These are phyloP conservation scores for Amphiduros pacificus DNA, from an alignment of 2,888 invertebrate genomes.

Conservation along the genomic window DNA sequence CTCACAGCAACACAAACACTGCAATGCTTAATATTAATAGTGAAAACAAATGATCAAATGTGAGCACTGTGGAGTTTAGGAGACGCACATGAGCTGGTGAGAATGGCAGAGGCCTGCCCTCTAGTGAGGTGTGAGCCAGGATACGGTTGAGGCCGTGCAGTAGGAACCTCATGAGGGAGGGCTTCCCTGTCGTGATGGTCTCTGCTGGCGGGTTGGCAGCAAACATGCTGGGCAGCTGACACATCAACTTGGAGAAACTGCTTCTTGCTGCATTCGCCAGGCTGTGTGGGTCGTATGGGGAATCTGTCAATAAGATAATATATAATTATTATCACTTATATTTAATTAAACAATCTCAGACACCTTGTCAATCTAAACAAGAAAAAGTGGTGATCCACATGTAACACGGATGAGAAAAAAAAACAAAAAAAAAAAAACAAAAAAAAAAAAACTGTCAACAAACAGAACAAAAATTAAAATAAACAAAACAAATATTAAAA, in stretches of 20 bases:
- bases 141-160: slow-evolving; percentile 36
- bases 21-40: no score
- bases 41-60: no score
- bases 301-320: slow-evolving; percentile 7
- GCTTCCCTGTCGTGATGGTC: slow-evolving; percentile 34
- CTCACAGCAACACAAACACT: not conserved
- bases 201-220: not conserved
- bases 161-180: slow-evolving; percentile 30
- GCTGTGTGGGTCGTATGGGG: slow-evolving; percentile 14
- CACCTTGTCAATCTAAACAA: no score
- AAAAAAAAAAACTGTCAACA: no score
- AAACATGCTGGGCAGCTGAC: slow-evolving; percentile 17
- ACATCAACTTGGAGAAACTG: slow-evolving; percentile 44
- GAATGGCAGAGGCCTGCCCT: not conserved
- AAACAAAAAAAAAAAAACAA: no score
- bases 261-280: slow-evolving; percentile 44
- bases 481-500: no score
- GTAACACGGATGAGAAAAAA: no score
- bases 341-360: not conserved
- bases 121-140: not conserved
- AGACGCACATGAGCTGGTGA: slow-evolving; percentile 4
- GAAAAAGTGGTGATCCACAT: no score
- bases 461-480: no score
- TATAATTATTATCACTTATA: not conserved
- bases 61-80: not conserved